phyloP scores from a whole-genome alignment of 2,888 invertebrate species.

The Agapostemon virescens region DNA sequence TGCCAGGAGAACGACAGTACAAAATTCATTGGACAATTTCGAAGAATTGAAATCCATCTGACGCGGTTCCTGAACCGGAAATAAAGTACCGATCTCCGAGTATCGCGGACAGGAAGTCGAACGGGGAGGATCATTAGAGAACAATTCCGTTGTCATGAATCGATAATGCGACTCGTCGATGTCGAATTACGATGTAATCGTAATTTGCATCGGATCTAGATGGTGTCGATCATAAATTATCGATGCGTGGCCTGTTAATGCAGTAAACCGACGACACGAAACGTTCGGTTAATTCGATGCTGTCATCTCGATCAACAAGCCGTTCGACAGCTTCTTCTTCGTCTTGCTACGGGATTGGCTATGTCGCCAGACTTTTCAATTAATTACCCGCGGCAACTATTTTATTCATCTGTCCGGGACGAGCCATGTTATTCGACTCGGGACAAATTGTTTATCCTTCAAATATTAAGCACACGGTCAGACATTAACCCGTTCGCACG shows the following conservation, averaged over 20 bases:
- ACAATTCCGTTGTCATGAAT: slow-evolving; percentile 22
- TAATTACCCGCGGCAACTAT: neutral
- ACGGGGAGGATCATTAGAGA: slow-evolving; percentile 11
- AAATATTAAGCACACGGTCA: neutral
- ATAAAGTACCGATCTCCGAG: neutral
- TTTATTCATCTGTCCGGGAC: neutral
- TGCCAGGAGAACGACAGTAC: neutral
- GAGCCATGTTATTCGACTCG: neutral
- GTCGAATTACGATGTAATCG: slow-evolving; percentile 21
- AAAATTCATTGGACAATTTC: neutral
- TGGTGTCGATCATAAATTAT: slow-evolving; percentile 28
- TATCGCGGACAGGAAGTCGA: neutral
- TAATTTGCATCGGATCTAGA: slow-evolving; percentile 26
- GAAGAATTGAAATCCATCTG: neutral
- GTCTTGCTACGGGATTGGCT: neutral
- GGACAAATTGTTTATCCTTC: neutral
- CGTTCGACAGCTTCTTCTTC: neutral
- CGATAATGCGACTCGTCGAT: slow-evolving; percentile 6
- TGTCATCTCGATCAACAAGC: slow-evolving; percentile 5
- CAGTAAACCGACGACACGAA: slow-evolving; percentile 3
- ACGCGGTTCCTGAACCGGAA: neutral
- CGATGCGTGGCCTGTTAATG: slow-evolving; percentile 12
- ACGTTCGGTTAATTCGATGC: slow-evolving; percentile 17
- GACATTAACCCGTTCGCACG: no score
- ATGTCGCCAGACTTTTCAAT: neutral